Evolutionary conservation across 2,113 vertebrate genomes (phyloP).

Genomic region (Miniopterus natalensis): DNA sequence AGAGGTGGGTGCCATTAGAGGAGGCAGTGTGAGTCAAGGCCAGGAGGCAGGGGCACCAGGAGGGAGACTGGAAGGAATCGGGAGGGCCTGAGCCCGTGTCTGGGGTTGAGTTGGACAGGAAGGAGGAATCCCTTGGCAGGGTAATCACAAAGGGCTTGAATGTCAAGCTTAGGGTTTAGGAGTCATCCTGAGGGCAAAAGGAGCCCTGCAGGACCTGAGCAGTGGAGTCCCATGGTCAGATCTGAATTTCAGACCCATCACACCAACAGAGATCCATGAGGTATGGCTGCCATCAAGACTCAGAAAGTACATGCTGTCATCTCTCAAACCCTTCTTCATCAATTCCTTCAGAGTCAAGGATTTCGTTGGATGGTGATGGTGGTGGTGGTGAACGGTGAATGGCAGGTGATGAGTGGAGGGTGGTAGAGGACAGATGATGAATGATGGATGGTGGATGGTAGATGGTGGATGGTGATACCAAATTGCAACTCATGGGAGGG

Average conservation of each 20-base stretch:
- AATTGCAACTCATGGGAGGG: not conserved
- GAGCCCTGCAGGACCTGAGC: not conserved
- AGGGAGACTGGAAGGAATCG: fast-evolving
- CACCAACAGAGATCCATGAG: not conserved
- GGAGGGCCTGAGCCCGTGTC: not conserved
- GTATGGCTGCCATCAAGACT: not conserved
- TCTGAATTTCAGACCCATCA: not conserved
- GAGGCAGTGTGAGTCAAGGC: not conserved
- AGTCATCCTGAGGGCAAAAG: not conserved
- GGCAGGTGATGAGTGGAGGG: not conserved
- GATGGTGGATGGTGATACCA: not conserved
- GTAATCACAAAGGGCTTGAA: not conserved
- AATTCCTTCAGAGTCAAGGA: not conserved
- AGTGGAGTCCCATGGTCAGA: not conserved
- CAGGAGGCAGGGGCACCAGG: not conserved
- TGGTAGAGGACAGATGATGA: not conserved
- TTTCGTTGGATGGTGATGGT: not conserved
- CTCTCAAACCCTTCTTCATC: not conserved
- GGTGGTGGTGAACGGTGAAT: not conserved
- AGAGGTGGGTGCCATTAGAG: not conserved
- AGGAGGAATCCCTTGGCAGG: not conserved
- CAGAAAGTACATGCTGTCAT: fast-evolving
- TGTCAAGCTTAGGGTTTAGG: not conserved
- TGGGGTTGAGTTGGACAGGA: not conserved
- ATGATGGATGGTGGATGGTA: not conserved